Conservation (phyloP, 2,113 vertebrate genomes). For the Phyllostomus discolor region DNA sequence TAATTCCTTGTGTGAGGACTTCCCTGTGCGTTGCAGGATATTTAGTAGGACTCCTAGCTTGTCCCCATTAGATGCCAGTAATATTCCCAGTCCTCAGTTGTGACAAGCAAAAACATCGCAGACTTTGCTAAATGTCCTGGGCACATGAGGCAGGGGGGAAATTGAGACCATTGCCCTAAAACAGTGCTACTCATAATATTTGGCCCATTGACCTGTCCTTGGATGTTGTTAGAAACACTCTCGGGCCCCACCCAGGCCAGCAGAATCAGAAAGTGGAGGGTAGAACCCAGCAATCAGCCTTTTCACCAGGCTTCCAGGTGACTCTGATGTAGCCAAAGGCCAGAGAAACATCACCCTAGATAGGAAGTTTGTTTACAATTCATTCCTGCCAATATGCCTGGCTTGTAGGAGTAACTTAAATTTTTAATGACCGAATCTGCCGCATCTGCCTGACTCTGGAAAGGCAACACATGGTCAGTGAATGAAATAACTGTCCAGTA, state of each 20-base stretch:
- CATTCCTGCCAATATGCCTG: neutral
- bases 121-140: neutral
- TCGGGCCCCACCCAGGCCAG: neutral
- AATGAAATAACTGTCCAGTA: neutral
- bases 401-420: neutral
- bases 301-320: neutral
- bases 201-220: neutral
- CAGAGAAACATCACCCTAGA: accelerated
- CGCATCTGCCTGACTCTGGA: neutral
- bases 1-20: neutral
- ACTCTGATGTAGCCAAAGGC: neutral
- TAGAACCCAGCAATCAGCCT: neutral
- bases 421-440: neutral
- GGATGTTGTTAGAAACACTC: neutral
- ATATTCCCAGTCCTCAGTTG: too few species aligned
- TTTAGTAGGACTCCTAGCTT: neutral
- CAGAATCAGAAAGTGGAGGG: neutral
- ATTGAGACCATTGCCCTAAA: neutral
- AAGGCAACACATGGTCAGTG: accelerated
- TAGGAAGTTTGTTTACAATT: neutral
- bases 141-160: accelerated
- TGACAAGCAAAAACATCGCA: neutral
- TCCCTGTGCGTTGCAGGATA: neutral
- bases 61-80: neutral
- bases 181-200: too few species aligned